A percentile compares a stretch with the other conserved stretches of the same genome.
Conservation (phyloP, 2,888 invertebrate species). For the Xestia sexstrigata region DNA sequence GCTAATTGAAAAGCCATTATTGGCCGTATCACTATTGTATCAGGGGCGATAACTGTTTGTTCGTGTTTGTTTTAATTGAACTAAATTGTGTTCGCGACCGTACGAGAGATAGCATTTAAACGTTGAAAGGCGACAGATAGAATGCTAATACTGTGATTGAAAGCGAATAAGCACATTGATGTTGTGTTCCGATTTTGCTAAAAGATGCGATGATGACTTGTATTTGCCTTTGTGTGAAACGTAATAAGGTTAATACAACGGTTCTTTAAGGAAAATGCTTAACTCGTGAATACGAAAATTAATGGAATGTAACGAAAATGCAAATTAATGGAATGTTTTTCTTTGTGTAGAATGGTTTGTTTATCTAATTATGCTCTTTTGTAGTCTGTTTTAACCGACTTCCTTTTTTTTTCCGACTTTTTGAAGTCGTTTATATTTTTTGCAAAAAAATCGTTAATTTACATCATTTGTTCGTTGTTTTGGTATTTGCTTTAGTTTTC, state of each 20-base stretch:
- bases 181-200: slow-evolving; percentile 68
- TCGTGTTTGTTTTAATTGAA: slow-evolving; percentile 67
- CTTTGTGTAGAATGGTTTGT: slow-evolving; percentile 1
- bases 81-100: slow-evolving; percentile 64
- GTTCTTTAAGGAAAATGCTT: neutral
- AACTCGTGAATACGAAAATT: neutral
- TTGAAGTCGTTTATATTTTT: too few relatives aligned
- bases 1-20: slow-evolving; percentile 52
- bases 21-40: slow-evolving; percentile 42
- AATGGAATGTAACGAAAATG: slow-evolving; percentile 2
- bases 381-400: too few relatives aligned
- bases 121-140: slow-evolving; percentile 60
- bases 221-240: slow-evolving; percentile 42
- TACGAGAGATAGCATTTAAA: slow-evolving; percentile 64
- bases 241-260: slow-evolving; percentile 26
- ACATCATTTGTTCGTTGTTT: neutral
- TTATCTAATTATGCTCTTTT: neutral
- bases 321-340: slow-evolving; percentile 10
- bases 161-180: slow-evolving; percentile 67
- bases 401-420: too few relatives aligned
- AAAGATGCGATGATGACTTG: slow-evolving; percentile 69
- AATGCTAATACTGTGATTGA: slow-evolving; percentile 62
- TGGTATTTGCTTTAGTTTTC: neutral
- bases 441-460: neutral
- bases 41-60: slow-evolving; percentile 57